These are phyloP conservation scores for Apodemus agrarius DNA, from an alignment of 2,797 vertebrate species.

Conservation along the genomic window DNA sequence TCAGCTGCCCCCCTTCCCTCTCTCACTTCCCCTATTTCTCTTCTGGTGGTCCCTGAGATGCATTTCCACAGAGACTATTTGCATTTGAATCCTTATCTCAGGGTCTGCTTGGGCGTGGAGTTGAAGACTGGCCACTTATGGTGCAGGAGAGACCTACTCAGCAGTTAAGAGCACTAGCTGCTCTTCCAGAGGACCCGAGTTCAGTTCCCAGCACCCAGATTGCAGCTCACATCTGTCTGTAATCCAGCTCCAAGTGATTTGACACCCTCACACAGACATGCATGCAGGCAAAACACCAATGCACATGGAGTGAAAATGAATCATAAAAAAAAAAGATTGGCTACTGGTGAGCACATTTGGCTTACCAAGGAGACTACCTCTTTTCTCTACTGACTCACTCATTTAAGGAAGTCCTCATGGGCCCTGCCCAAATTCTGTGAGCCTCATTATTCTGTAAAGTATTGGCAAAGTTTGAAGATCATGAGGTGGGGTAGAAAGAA, in stretches of 20 bases:
- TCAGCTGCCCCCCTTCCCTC: neutral
- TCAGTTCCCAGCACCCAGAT: neutral
- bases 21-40: conserved; percentile 1
- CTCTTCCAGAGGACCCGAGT: neutral
- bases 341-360: neutral
- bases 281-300: neutral
- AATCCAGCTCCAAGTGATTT: neutral
- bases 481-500: conserved; percentile 12
- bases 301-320: neutral
- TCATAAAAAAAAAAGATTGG: neutral
- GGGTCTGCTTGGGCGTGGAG: neutral
- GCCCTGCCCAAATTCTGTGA: neutral
- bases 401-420: neutral
- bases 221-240: neutral
- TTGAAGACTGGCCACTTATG: neutral
- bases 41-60: neutral
- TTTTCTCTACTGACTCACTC: neutral
- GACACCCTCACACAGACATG: neutral
- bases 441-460: neutral
- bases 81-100: conserved; percentile 41
- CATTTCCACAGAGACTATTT: conserved; percentile 23
- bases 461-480: conserved; percentile 2
- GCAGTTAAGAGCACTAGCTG: neutral
- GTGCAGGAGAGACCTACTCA: neutral
- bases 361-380: neutral